Percentiles rank a stretch among this genome's conserved stretches.
Evolutionary conservation across 2,888 invertebrate species (phyloP).

Genomic region (Orthosia gracilis): DNA sequence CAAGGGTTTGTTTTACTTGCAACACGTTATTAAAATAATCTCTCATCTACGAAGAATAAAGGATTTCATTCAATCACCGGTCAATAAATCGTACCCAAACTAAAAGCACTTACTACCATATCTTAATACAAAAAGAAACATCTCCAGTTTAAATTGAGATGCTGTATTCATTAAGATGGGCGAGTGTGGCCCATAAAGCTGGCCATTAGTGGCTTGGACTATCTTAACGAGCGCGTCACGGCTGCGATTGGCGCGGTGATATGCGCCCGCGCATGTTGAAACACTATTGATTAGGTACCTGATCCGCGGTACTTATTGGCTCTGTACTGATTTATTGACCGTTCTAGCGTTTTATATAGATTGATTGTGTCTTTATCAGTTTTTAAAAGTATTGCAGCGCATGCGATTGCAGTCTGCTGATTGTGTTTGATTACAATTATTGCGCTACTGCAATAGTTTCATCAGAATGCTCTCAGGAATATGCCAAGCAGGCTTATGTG

Average conservation of each 20-base stretch:
- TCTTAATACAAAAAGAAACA: slow-evolving; percentile 49
- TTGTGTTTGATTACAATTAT: neutral
- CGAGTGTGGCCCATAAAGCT: slow-evolving; percentile 58
- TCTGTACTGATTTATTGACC: slow-evolving; percentile 25
- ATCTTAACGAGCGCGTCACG: slow-evolving; percentile 80
- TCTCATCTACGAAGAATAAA: neutral
- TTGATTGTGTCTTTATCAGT: slow-evolving; percentile 7
- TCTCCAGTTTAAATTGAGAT: slow-evolving; percentile 58
- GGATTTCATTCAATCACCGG: neutral
- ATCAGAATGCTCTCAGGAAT: neutral
- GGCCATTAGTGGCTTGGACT: slow-evolving; percentile 59
- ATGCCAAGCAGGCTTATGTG: neutral
- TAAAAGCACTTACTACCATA: slow-evolving; percentile 55
- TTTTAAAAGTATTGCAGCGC: slow-evolving; percentile 2
- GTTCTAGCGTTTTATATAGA: neutral
- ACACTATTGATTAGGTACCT: slow-evolving; percentile 44
- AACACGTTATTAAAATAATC: neutral
- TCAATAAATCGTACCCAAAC: slow-evolving; percentile 33
- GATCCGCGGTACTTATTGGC: slow-evolving; percentile 20
- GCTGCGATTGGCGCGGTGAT: slow-evolving; percentile 72
- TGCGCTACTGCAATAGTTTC: neutral
- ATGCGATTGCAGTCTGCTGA: neutral
- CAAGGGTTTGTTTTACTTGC: too few relatives aligned
- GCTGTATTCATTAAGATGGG: slow-evolving; percentile 57
- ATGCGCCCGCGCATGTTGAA: slow-evolving; percentile 30